Percentiles rank a stretch among this genome's conserved stretches.
Evolutionary conservation across 2,797 vertebrate species (phyloP).

Genomic region (Ambastaia sidthimunki): DNA sequence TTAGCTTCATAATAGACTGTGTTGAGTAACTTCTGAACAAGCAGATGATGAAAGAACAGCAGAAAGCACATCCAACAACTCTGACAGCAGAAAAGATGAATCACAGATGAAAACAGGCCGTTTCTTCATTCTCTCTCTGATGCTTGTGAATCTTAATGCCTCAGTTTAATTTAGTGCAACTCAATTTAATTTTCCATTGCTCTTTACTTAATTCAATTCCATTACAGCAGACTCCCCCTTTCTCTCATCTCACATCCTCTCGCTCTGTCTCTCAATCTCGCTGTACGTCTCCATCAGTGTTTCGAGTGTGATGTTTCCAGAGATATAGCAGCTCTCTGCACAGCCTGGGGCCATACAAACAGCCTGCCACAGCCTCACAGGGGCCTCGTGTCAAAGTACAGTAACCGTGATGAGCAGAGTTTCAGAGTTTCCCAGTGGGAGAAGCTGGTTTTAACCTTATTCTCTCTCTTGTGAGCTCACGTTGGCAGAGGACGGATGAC

Average conservation of each 20-base stretch:
- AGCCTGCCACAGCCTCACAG: slow-evolving; percentile 57
- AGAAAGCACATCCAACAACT: too few species aligned
- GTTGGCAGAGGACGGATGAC: too few species aligned
- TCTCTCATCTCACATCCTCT: neutral
- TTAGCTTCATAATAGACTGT: slow-evolving; percentile 11
- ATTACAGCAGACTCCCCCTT: neutral
- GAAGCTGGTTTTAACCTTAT: slow-evolving; percentile 13
- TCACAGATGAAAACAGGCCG: slow-evolving; percentile 18
- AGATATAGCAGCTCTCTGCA: slow-evolving; percentile 56
- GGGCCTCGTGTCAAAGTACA: slow-evolving; percentile 54
- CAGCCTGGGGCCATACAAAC: slow-evolving; percentile 68
- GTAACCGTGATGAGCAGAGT: slow-evolving; percentile 45
- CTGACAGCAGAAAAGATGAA: slow-evolving; percentile 25
- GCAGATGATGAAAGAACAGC: slow-evolving; percentile 10
- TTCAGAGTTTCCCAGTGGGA: slow-evolving; percentile 20
- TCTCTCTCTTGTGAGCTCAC: slow-evolving; percentile 38
- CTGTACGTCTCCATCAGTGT: slow-evolving; percentile 28
- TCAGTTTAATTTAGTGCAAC: neutral
- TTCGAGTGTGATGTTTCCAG: slow-evolving; percentile 64
- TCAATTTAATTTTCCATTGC: slow-evolving; percentile 12
- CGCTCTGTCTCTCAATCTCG: neutral
- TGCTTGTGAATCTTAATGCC: slow-evolving; percentile 1
- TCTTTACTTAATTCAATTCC: neutral
- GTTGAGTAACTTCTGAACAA: slow-evolving; percentile 44
- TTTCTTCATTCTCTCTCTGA: slow-evolving; percentile 1